Evolutionary conservation across 2,113 vertebrate genomes (phyloP).

Genomic region (Ardeotis arabs): DNA sequence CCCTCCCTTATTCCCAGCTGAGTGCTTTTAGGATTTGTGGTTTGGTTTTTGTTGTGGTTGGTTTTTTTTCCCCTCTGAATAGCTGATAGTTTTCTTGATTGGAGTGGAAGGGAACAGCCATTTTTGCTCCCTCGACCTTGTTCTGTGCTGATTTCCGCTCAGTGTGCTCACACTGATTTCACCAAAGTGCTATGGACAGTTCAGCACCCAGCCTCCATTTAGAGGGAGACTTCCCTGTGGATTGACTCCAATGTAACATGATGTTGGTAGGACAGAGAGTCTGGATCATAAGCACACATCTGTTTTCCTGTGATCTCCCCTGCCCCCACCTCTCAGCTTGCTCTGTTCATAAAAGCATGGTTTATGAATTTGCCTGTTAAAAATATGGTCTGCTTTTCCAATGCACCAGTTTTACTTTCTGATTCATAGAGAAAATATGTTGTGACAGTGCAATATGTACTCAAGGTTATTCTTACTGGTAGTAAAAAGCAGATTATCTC

Average conservation of each 20-base stretch:
- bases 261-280: neutral
- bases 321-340: neutral
- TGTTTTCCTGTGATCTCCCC: constrained; percentile 14
- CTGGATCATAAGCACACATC: neutral
- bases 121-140: neutral
- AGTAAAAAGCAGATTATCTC: constrained; percentile 63
- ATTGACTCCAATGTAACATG: neutral
- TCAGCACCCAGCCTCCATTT: neutral
- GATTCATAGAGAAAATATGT: constrained; percentile 37
- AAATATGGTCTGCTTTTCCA: constrained; percentile 42
- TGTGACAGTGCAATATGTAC: constrained; percentile 61
- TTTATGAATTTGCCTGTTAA: constrained; percentile 43
- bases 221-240: neutral
- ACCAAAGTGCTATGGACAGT: neutral
- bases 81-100: constrained; percentile 6
- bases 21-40: neutral
- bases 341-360: constrained; percentile 18
- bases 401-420: constrained; percentile 25
- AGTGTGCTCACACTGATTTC: neutral
- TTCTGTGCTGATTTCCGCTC: neutral
- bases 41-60: neutral
- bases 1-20: neutral
- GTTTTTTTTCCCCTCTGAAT: neutral
- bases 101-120: neutral
- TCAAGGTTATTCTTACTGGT: constrained; percentile 66